Evolutionary conservation across 2,888 invertebrate genomes (phyloP).

Genomic region (Erebia aethiops): DNA sequence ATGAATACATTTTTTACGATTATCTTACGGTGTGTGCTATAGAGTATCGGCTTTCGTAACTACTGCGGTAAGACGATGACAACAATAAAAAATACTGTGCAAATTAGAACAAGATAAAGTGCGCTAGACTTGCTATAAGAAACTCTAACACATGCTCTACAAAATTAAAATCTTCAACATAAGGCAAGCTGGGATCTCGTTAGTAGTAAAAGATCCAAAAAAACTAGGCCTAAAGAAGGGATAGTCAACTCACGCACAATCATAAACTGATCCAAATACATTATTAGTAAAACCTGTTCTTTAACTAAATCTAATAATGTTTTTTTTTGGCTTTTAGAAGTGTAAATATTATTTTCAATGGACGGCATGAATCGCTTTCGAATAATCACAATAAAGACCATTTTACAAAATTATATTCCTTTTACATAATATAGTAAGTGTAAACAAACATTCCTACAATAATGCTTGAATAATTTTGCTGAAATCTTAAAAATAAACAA

Average conservation of each 20-base stretch:
- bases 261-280: slow-evolving; percentile 66
- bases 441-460: background rate
- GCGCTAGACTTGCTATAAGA: slow-evolving; percentile 27
- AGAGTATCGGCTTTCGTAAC: slow-evolving; percentile 33
- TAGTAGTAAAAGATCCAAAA: background rate
- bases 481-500: background rate
- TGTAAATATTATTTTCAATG: background rate
- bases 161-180: slow-evolving; percentile 1
- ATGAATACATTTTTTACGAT: slow-evolving; percentile 75
- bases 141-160: slow-evolving; percentile 35
- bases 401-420: background rate
- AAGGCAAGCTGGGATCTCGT: slow-evolving; percentile 16
- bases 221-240: background rate
- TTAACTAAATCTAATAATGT: background rate
- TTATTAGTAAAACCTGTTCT: slow-evolving; percentile 22
- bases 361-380: slow-evolving; percentile 14
- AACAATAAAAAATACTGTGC: slow-evolving; percentile 35
- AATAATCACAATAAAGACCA: slow-evolving; percentile 15
- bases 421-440: too few species aligned
- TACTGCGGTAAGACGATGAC: slow-evolving; percentile 32
- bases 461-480: background rate
- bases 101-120: slow-evolving; percentile 32
- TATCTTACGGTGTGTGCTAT: slow-evolving; percentile 25
- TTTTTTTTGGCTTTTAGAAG: background rate
- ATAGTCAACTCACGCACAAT: slow-evolving; percentile 11